Evolutionary conservation across 2,888 invertebrate species (phyloP).

Genomic region (Hartigia nigra): DNA sequence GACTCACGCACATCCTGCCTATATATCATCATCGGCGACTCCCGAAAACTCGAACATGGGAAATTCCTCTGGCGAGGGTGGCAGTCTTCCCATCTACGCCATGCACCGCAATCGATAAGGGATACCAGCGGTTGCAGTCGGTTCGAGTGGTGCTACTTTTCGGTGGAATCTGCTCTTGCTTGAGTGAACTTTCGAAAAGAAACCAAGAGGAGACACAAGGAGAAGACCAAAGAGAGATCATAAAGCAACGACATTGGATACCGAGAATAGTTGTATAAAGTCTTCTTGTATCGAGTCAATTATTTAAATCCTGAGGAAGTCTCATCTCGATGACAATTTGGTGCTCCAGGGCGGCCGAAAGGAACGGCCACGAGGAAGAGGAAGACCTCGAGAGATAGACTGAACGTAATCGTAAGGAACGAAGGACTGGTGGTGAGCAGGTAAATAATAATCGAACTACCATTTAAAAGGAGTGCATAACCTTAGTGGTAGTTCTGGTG

Average conservation of each 20-base stretch:
- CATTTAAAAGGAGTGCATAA: background rate
- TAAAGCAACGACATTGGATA: background rate
- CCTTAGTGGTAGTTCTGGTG: background rate
- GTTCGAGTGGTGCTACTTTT: background rate
- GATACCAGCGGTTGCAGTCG: background rate
- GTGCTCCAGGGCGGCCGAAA: background rate
- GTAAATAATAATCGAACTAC: background rate
- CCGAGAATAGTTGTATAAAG: background rate
- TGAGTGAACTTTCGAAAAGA: background rate
- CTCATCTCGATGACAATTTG: background rate
- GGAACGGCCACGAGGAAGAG: background rate
- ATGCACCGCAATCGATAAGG: conserved; percentile 50
- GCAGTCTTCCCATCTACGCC: conserved; percentile 28
- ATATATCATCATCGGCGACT: background rate
- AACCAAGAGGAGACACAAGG: background rate
- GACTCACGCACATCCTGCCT: background rate
- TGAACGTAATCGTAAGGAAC: background rate
- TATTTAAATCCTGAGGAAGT: background rate
- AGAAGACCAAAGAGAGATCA: background rate
- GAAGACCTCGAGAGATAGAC: background rate
- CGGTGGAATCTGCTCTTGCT: background rate
- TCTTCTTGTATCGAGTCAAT: background rate
- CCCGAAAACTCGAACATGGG: conserved; percentile 18
- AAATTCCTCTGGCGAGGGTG: conserved; percentile 16
- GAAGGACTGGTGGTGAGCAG: background rate